Evolutionary conservation across 1,140 invertebrate species (phyloP), one percentile per base, ranked within the genome.

Genomic region (Metopolophium dirhodum): DNA sequence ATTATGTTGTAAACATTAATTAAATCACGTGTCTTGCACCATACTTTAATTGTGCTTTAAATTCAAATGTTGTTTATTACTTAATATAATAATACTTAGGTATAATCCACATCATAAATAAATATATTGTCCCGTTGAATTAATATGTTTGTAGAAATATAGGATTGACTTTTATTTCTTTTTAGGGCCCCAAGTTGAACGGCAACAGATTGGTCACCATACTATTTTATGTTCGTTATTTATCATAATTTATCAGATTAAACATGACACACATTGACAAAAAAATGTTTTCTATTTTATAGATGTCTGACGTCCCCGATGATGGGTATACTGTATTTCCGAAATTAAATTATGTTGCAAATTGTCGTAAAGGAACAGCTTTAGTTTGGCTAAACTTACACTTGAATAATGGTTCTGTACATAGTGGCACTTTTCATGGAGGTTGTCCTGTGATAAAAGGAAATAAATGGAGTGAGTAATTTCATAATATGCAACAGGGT

Each of bases 401-500:
- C 0, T 49, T 77, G n/a, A 93, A 82, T 41, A 51, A 88, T 51
- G 86, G 86, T 22, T 35, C 47, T 37, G n/a, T 88, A 51, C n/a
- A 91, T n/a, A 61, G 51, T 14, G 23, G 23, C n/a, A 68, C 90
- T 30, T 18, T 30, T 45, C 90, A 91, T 20, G 90, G 90, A 68
- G 90, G 54, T 41, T 91, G 90, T 82, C 90, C 90, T 20, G 54
- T 91, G 26, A 37, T 91, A 35, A 68, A 91, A 61, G 90, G 90
- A 30, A 61, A 91, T 41, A 91, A 91, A 82, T 91, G 90, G 90
- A 41, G 90, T 91, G 23, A 91, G 57, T 51, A 57, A 47, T 86
- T 26, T 47, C 3, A 68, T n/a, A 61, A 30, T 68, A n/a, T 14
- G 41, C 4, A 41, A 4, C 41, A 3, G 30, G 26, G 8, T 61